These are phyloP conservation scores for Hipposideros larvatus DNA, from an alignment of 2,797 vertebrate species.

Conservation along the genomic window DNA sequence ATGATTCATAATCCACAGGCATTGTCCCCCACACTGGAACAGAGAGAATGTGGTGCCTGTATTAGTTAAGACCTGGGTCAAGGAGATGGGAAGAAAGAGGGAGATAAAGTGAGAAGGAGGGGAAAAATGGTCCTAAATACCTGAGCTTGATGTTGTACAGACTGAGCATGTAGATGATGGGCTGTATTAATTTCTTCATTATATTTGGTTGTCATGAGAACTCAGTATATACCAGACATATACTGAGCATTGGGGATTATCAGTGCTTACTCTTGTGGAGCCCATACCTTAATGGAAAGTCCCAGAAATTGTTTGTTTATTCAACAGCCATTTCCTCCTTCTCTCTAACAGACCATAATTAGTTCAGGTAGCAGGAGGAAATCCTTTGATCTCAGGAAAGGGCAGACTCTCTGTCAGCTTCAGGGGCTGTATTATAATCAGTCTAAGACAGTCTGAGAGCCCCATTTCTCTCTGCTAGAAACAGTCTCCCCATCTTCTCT, in stretches of 20 bases:
- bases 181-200: background rate
- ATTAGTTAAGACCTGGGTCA: background rate
- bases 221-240: background rate
- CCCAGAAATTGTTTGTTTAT: background rate
- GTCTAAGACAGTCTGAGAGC: background rate
- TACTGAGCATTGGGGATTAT: background rate
- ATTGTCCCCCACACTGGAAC: background rate
- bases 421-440: background rate
- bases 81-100: background rate
- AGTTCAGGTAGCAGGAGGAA: background rate
- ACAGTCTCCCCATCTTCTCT: background rate
- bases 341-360: background rate
- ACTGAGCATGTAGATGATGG: background rate
- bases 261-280: background rate
- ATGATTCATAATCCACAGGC: background rate
- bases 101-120: background rate
- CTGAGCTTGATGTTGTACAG: background rate
- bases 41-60: background rate
- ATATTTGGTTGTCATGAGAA: background rate
- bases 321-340: background rate
- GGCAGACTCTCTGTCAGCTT: background rate
- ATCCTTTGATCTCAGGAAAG: background rate
- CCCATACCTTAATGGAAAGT: background rate
- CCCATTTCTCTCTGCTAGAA: background rate
- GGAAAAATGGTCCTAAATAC: background rate